These are phyloP conservation scores for Poecilobothrus nobilitatus DNA, from an alignment of 2,888 invertebrate genomes.

Conservation along the genomic window DNA sequence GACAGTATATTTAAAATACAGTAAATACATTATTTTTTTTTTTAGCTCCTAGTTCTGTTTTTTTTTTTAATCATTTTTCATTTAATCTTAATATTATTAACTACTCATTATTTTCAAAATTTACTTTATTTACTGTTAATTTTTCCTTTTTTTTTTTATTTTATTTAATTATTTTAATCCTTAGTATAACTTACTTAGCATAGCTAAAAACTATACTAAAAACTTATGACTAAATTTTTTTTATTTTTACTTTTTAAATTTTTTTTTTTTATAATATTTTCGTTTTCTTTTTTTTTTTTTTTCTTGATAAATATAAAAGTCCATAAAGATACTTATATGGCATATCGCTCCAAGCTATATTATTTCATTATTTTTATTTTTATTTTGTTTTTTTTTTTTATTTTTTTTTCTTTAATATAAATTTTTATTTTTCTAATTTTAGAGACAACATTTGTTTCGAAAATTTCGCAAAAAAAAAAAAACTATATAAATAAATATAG, in stretches of 20 bases:
- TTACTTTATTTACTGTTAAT: background rate
- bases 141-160: background rate
- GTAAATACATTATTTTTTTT: constrained; percentile 2
- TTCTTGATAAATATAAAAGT: background rate
- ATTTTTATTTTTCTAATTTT: background rate
- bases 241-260: background rate
- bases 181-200: background rate
- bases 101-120: background rate
- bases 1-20: constrained; percentile 6
- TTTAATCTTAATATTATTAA: constrained; percentile 5
- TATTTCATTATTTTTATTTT: background rate
- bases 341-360: constrained; percentile 2
- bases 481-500: too few species aligned
- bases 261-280: background rate
- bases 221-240: background rate
- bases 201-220: constrained; percentile 6
- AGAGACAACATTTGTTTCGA: background rate
- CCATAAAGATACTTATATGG: background rate
- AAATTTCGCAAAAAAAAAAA: too few species aligned
- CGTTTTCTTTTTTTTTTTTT: background rate
- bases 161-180: background rate
- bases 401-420: background rate
- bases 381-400: background rate
- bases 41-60: constrained; percentile 6
- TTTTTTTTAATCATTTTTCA: background rate